These are phyloP conservation scores for Microcebus murinus DNA, from an alignment of 2,113 vertebrate genomes.

Conservation along the genomic window DNA sequence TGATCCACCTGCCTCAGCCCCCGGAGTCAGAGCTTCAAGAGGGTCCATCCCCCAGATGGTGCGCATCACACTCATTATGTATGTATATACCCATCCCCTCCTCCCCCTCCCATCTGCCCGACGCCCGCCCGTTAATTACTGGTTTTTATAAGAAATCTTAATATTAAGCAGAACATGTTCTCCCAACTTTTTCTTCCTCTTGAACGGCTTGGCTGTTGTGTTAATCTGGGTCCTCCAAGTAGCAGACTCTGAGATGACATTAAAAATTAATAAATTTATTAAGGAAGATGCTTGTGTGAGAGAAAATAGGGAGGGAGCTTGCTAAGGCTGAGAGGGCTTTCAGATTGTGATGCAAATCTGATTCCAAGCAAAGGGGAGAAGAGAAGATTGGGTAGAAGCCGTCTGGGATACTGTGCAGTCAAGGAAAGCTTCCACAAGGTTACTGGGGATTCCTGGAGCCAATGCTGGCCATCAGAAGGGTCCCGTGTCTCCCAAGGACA, in stretches of 20 bases:
- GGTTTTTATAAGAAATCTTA: neutral
- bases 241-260: neutral
- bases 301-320: neutral
- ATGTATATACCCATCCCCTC: no score
- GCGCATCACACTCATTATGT: no score
- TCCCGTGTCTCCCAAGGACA: neutral
- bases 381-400: neutral
- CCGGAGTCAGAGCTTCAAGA: no score
- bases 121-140: neutral
- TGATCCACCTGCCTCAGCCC: no score
- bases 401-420: neutral
- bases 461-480: neutral
- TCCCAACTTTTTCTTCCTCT: neutral
- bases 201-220: neutral
- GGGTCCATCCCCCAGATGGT: no score
- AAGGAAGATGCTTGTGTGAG: neutral
- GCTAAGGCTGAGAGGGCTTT: neutral
- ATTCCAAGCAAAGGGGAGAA: neutral
- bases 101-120: no score
- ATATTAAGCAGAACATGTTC: neutral
- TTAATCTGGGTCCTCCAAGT: neutral
- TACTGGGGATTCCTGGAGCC: neutral
- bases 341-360: neutral
- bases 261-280: neutral
- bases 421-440: neutral